Conservation (phyloP, 2,113 vertebrate genomes). For the Strix aluco region DNA sequence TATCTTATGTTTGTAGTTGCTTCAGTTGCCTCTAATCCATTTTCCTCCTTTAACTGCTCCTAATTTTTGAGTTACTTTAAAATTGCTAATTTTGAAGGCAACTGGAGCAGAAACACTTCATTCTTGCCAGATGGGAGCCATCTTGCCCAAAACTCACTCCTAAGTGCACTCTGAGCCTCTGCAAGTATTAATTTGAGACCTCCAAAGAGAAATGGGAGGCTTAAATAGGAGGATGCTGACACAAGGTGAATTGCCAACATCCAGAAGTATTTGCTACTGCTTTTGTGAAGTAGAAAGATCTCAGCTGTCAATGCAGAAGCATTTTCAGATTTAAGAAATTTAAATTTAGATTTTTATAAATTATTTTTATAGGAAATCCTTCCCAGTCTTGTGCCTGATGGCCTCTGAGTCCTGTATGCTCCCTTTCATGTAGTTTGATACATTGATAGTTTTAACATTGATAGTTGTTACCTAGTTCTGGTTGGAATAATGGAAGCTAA, state of each 20-base stretch:
- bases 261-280: not conserved
- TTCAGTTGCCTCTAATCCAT: not conserved
- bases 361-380: not conserved
- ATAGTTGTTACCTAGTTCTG: not conserved
- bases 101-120: not conserved
- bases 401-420: not conserved
- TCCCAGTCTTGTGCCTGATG: not conserved
- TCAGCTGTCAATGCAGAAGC: not conserved
- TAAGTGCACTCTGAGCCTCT: not conserved
- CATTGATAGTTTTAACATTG: not conserved
- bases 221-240: not conserved
- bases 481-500: not conserved
- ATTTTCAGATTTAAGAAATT: not conserved
- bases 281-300: not conserved
- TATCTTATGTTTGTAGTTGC: not conserved
- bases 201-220: not conserved
- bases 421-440: not conserved
- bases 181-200: not conserved
- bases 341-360: not conserved
- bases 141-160: not conserved
- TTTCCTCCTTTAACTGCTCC: not conserved
- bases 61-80: not conserved
- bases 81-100: not conserved
- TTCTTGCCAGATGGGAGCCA: not conserved
- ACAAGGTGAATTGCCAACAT: not conserved